Base-by-base conservation (phyloP, 2,797 vertebrate species). In the Bucorvus abyssinicus region DNA sequence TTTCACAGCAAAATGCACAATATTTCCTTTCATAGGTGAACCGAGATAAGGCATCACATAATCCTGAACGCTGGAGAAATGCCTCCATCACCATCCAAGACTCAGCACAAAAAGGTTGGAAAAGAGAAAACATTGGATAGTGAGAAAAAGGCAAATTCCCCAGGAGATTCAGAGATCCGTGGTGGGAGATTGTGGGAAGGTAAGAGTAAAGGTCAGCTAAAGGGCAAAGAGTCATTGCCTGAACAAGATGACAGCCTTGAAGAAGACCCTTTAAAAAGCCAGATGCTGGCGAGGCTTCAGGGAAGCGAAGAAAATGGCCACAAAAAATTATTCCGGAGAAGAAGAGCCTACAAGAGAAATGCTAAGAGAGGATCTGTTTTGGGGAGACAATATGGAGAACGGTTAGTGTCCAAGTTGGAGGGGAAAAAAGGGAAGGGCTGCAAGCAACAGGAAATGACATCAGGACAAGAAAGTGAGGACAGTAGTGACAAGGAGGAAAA, bases 291-390 rank as follows among this genome's bases (percentile, higher is more conserved):
- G 57, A 95, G 94, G 73, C 92, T 82, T 90, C 95, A 96, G 69
- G 56, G 87, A 91, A 87, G 89, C 73, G 85, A 59, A 57, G 92
- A 80, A 47, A 93, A 75, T 22, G 45, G 34, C 75, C 88, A 89
- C n/a, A 89, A 70, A 76, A 92, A 79, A 84, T 79, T 64, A 85
- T 68, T 73, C 55, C 8, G 0, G 32, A 91, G 56, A 11, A 91
- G 65, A 73, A 94, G 53, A 93, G 45, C 63, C 87, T 16, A 79
- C 52, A 94, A 52, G 65, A 84, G 76, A 44, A 93, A 55, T 30
- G n/a, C 69, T 14, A 83, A 91, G 97, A 55, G 93, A 91, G 57
- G 98, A 97, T 34, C 76, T 94, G 94, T 10, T 83, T 42, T 83
- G n/a, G 68, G 53, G 95, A 90, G 90, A 86, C 91, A 73, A 87